phyloP scores from a whole-genome alignment of 2,797 vertebrate species.

The Lacerta agilis region DNA sequence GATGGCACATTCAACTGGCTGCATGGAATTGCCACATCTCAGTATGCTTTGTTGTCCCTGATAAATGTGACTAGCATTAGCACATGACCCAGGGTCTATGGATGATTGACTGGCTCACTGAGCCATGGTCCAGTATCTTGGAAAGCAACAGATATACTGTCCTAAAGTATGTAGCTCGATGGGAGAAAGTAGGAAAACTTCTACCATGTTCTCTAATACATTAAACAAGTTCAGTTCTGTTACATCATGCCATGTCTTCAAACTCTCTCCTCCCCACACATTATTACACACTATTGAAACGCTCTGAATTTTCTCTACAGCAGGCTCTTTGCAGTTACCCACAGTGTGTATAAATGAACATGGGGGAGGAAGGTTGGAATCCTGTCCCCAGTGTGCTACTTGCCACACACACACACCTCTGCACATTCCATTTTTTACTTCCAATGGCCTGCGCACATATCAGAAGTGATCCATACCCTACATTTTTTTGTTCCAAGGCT shows the following conservation, averaged over 20 bases:
- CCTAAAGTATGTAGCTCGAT: neutral
- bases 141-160: neutral
- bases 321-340: too few relatives aligned
- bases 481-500: too few relatives aligned
- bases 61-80: neutral
- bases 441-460: too few relatives aligned
- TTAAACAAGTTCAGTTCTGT: neutral
- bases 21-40: too few relatives aligned
- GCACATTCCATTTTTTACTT: neutral
- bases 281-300: neutral
- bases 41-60: too few relatives aligned
- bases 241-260: neutral
- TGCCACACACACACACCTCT: neutral
- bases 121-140: too few relatives aligned
- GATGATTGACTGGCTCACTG: neutral
- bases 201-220: neutral
- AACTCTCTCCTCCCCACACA: neutral
- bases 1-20: too few relatives aligned
- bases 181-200: neutral
- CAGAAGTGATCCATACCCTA: too few relatives aligned
- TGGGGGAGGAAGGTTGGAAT: neutral
- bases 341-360: neutral
- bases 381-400: neutral
- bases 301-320: neutral
- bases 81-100: neutral